Conservation (phyloP, 2,888 invertebrate species). For the Hydriomena furcata region DNA sequence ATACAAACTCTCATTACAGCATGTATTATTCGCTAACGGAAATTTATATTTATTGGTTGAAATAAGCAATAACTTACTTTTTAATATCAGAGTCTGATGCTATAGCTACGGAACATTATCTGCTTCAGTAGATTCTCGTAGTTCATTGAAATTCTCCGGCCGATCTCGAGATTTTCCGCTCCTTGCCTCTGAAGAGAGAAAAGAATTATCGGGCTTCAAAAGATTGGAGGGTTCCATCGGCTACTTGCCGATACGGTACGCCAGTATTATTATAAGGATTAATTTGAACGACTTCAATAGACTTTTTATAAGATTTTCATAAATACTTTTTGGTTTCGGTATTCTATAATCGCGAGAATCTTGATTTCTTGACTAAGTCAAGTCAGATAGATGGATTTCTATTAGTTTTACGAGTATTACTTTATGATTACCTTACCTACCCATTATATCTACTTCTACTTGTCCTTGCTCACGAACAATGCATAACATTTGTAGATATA, state of each 20-base stretch:
- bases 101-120: constrained; percentile 3
- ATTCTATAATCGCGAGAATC: background rate
- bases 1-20: too few relatives aligned
- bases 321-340: background rate
- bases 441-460: too few relatives aligned
- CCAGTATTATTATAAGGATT: constrained; percentile 9
- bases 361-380: too few relatives aligned
- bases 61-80: too few relatives aligned
- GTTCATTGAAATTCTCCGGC: constrained; percentile 50
- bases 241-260: background rate
- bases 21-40: too few relatives aligned
- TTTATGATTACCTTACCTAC: too few relatives aligned
- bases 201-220: constrained; percentile 45
- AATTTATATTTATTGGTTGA: too few relatives aligned
- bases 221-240: constrained; percentile 38
- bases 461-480: too few relatives aligned
- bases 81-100: too few relatives aligned
- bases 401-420: too few relatives aligned
- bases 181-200: constrained; percentile 29
- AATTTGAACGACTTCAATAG: constrained; percentile 10
- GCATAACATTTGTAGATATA: too few relatives aligned
- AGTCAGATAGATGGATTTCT: background rate
- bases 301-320: background rate
- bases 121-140: constrained; percentile 3
- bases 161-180: constrained; percentile 46